phyloP scores from a whole-genome alignment of 2,797 vertebrate species.

The Gallinago stenura region DNA sequence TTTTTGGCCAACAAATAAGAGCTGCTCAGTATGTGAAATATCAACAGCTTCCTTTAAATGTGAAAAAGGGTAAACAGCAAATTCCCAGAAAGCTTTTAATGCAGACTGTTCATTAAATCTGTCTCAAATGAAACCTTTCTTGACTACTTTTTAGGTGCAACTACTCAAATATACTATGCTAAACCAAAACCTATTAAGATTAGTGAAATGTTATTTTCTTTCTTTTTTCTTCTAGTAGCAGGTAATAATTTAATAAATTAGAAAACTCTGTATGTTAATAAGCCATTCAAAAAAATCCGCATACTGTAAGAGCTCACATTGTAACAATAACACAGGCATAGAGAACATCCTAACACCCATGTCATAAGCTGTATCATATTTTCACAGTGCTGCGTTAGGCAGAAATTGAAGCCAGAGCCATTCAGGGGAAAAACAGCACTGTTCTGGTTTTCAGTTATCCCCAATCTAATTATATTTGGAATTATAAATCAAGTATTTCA shows the following conservation, averaged over 20 bases:
- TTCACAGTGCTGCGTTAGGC: background rate
- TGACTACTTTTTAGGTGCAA: background rate
- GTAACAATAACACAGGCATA: background rate
- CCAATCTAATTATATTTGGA: background rate
- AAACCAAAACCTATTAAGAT: background rate
- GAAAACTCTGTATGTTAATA: background rate
- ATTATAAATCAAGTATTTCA: background rate
- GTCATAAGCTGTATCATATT: background rate
- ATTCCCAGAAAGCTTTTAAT: background rate
- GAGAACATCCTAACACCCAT: background rate
- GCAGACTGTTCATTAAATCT: background rate
- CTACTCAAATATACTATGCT: background rate
- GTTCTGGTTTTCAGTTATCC: background rate
- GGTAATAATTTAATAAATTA: background rate
- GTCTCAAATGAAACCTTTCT: background rate
- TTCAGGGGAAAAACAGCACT: background rate
- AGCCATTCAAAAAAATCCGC: background rate
- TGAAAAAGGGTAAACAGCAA: background rate
- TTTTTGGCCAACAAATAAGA: background rate
- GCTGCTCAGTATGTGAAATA: background rate
- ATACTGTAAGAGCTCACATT: background rate
- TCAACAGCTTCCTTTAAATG: background rate
- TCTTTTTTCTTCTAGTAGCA: background rate
- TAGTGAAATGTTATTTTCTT: background rate
- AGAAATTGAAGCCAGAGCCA: slow-evolving; percentile 9